Evolutionary conservation across 2,888 invertebrate species (phyloP).

Genomic region (Drosophila conformis): DNA sequence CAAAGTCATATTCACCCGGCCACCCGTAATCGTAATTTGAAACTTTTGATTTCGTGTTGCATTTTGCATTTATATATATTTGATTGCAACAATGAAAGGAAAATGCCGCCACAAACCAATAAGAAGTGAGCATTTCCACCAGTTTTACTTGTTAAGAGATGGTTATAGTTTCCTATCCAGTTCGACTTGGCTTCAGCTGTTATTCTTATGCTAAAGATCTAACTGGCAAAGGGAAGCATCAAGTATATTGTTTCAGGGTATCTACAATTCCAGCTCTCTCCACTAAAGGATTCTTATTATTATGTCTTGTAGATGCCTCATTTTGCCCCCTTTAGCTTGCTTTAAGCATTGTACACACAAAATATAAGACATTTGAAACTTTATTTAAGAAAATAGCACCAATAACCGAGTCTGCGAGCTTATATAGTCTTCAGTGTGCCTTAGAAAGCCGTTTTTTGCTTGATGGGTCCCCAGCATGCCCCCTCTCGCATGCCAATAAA

Average conservation of each 20-base stretch:
- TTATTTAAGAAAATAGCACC: background rate
- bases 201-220: too few relatives aligned
- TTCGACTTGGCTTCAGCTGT: background rate
- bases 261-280: background rate
- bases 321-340: background rate
- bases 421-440: background rate
- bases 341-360: background rate
- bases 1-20: constrained; percentile 30
- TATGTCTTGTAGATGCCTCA: background rate
- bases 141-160: background rate
- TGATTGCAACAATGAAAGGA: constrained; percentile 42
- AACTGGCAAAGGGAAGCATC: background rate
- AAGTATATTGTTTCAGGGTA: background rate
- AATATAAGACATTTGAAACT: background rate
- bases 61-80: background rate
- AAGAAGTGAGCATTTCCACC: background rate
- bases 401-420: background rate
- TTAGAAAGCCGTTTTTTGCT: background rate
- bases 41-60: constrained; percentile 31
- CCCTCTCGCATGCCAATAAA: background rate
- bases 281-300: background rate
- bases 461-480: background rate
- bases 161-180: background rate
- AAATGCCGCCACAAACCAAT: constrained; percentile 28
- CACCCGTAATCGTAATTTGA: constrained; percentile 37